Percentiles rank a stretch among this genome's conserved stretches.
These are phyloP conservation scores for Agriopis marginaria DNA, from an alignment of 2,888 invertebrate species.

Conservation along the genomic window DNA sequence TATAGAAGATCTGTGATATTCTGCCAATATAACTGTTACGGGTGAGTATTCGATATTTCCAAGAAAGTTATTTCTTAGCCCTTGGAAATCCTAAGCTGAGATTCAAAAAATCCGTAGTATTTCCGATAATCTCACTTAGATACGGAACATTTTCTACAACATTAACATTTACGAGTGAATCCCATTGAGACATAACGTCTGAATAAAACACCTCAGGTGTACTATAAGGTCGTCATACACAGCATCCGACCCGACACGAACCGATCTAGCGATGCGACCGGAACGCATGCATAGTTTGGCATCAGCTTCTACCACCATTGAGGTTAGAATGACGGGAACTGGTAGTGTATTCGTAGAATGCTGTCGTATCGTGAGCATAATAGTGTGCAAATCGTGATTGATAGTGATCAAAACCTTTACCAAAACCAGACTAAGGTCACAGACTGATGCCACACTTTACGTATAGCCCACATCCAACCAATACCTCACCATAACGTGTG, in stretches of 20 bases:
- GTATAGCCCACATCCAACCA: no score
- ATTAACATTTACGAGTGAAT: constrained; percentile 56
- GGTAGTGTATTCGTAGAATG: neutral
- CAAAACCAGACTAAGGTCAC: neutral
- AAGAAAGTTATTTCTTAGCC: no score
- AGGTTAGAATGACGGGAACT: neutral
- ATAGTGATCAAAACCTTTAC: neutral
- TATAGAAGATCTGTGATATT: no score
- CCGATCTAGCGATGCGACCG: neutral
- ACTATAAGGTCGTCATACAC: constrained; percentile 41
- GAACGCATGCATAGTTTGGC: neutral
- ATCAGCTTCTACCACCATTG: neutral
- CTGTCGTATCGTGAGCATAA: no score
- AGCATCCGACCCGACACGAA: neutral
- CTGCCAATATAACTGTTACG: neutral
- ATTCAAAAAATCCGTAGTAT: constrained; percentile 2
- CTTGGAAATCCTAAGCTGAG: neutral
- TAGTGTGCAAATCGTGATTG: neutral
- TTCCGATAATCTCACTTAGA: constrained; percentile 25
- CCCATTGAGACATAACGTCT: constrained; percentile 55
- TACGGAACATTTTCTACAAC: constrained; percentile 42
- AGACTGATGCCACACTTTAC: neutral
- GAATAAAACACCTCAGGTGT: constrained; percentile 59
- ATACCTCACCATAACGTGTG: no score
- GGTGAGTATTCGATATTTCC: neutral